A percentile compares a stretch with the other conserved stretches of the same genome.
Conservation (phyloP, 2,888 invertebrate genomes). For the Priocnemis perturbator region DNA sequence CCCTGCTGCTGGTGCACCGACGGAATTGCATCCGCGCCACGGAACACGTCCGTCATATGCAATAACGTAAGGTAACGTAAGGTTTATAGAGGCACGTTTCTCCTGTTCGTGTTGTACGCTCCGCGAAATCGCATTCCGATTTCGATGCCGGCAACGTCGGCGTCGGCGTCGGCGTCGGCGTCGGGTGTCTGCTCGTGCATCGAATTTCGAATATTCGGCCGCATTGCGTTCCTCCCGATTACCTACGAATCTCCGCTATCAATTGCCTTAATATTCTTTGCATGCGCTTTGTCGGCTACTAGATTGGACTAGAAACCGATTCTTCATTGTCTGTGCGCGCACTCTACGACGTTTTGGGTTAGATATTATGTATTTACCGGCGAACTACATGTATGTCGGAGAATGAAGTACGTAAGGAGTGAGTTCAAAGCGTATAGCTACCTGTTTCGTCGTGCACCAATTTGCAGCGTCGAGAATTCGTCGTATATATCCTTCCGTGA, state of each 20-base stretch:
- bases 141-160: slow-evolving; percentile 25
- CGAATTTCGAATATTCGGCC: slow-evolving; percentile 5
- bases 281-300: too few species aligned
- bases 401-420: too few species aligned
- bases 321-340: not conserved
- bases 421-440: slow-evolving; percentile 19
- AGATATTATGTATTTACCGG: too few species aligned
- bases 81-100: slow-evolving; percentile 61
- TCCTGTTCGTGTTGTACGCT: slow-evolving; percentile 31
- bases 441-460: slow-evolving; percentile 48
- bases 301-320: too few species aligned
- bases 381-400: too few species aligned
- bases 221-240: not conserved
- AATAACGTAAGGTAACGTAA: slow-evolving; percentile 66
- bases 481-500: slow-evolving; percentile 8
- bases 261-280: too few species aligned
- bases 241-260: not conserved
- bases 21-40: slow-evolving; percentile 14
- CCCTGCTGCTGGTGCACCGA: slow-evolving; percentile 9
- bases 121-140: slow-evolving; percentile 33
- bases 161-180: too few species aligned
- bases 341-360: too few species aligned
- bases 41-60: slow-evolving; percentile 66
- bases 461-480: slow-evolving; percentile 37
- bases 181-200: slow-evolving; percentile 2